These are phyloP conservation scores for Drosophila acutilabella DNA, from an alignment of 2,888 invertebrate genomes.

Conservation along the genomic window DNA sequence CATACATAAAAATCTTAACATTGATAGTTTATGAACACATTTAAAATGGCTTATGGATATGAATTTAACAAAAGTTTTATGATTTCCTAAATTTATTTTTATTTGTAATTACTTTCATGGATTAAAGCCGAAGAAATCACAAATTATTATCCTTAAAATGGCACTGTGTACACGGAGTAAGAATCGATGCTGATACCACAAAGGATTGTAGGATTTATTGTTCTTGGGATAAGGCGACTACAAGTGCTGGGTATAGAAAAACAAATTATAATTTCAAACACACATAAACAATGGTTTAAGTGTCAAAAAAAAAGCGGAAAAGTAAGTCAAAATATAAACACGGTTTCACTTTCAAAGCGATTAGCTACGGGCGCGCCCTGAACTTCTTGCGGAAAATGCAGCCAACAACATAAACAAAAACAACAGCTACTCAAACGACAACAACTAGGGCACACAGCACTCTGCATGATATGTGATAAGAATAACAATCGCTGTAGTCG, in stretches of 20 bases:
- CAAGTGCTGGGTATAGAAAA: slow-evolving; percentile 40
- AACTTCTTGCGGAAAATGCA: slow-evolving; percentile 62
- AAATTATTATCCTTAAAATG: too few relatives aligned
- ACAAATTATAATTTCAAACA: slow-evolving; percentile 51
- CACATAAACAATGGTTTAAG: slow-evolving; percentile 63
- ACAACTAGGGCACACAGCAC: slow-evolving; percentile 21
- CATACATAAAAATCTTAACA: too few relatives aligned
- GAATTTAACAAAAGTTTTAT: too few relatives aligned
- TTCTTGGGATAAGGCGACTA: background rate
- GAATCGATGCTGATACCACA: too few relatives aligned
- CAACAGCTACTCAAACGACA: too few relatives aligned
- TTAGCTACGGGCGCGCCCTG: slow-evolving; percentile 74
- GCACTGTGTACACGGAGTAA: too few relatives aligned
- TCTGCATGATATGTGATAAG: slow-evolving; percentile 54
- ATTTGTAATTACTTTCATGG: too few relatives aligned
- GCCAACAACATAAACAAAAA: slow-evolving; percentile 31
- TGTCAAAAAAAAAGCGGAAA: slow-evolving; percentile 68
- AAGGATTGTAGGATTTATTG: too few relatives aligned
- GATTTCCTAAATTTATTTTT: too few relatives aligned
- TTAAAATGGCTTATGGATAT: too few relatives aligned
- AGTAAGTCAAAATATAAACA: slow-evolving; percentile 74
- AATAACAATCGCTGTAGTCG: slow-evolving; percentile 46
- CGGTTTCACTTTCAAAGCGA: slow-evolving; percentile 82
- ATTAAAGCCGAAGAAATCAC: too few relatives aligned
- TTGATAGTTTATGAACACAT: too few relatives aligned